Base-by-base conservation (phyloP, 2,113 vertebrate species). In the Bettongia penicillata region DNA sequence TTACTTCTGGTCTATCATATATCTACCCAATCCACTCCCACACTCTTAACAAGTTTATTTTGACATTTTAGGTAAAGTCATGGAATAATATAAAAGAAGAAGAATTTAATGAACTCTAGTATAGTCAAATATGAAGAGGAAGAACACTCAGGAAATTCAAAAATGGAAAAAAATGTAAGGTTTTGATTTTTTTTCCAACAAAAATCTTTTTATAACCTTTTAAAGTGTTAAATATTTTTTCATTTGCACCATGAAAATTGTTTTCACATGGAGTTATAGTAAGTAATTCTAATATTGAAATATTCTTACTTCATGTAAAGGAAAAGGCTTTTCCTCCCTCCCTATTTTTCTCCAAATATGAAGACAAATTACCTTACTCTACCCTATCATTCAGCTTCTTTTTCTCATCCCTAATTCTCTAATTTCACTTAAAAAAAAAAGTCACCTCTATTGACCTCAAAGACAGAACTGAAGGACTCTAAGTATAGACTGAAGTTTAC, bases 1-100 rank as follows among this genome's bases (percentile, higher is more conserved):
- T 90, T 55, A 95, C 53, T 90, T 93, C 90, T n/a, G 92, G 2
- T 84, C 12, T 53, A 91, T 52, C 77, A 91, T 93, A 89, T 92
- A 89, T 47, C 93, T 90, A 52, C 23, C 77, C 48, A n/a, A 14
- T 31, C 26, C 9, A 11, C 51, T 14, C 14, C 12, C 12, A 6
- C 14, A n/a, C 11, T 68, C 31, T 68, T 68, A 31, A 37, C 55
- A 68, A 68, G 61, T 37, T 68, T 68, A 68, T 37, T 68, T 68
- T n/a, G 61, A 68, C 31, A 68, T 37, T 68, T 68, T 14, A 68
- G 61, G 31, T 28, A 68, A 68, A n/a, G n/a, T 37, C 37, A 68
- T n/a, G 12, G 37, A 31, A 68, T 6, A 68, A n/a, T 0, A n/a
- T 3, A 24, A 53, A 53, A 53, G 8, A 57, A 57, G 53, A 26